Percentiles rank a stretch among this genome's conserved stretches.
These are phyloP conservation scores for Calameuta pallipes DNA, from an alignment of 2,888 invertebrate genomes.

Conservation along the genomic window DNA sequence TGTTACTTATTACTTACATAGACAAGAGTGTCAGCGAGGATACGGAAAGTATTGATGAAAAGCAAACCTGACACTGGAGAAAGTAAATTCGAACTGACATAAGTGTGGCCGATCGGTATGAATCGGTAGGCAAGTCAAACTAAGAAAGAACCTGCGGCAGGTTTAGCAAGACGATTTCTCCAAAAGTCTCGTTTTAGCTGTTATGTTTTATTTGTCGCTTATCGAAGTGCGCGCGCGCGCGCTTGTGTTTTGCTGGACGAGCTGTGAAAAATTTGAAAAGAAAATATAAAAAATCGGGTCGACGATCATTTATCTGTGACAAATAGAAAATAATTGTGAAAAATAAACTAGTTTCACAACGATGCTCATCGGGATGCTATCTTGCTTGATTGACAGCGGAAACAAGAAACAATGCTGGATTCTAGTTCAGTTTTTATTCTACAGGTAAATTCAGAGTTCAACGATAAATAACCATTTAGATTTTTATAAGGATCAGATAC, in stretches of 20 bases:
- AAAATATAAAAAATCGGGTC: not conserved
- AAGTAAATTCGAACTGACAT: not conserved
- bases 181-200: not conserved
- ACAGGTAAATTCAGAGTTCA: not conserved
- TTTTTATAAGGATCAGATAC: not conserved
- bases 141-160: not conserved
- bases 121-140: not conserved
- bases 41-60: not conserved
- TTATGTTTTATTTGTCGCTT: conserved; percentile 33
- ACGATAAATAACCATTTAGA: not conserved
- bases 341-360: not conserved
- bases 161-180: not conserved
- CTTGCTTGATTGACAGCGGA: too few relatives aligned
- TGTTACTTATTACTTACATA: not conserved
- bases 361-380: not conserved
- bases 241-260: not conserved
- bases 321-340: not conserved
- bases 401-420: not conserved
- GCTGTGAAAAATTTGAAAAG: not conserved
- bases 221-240: not conserved
- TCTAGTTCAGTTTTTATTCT: not conserved
- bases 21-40: not conserved
- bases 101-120: not conserved
- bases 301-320: not conserved
- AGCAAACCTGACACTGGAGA: not conserved